Percentiles rank a stretch among this genome's conserved stretches.
Conservation (phyloP, 2,113 vertebrate genomes). For the Stegostoma tigrinum region DNA sequence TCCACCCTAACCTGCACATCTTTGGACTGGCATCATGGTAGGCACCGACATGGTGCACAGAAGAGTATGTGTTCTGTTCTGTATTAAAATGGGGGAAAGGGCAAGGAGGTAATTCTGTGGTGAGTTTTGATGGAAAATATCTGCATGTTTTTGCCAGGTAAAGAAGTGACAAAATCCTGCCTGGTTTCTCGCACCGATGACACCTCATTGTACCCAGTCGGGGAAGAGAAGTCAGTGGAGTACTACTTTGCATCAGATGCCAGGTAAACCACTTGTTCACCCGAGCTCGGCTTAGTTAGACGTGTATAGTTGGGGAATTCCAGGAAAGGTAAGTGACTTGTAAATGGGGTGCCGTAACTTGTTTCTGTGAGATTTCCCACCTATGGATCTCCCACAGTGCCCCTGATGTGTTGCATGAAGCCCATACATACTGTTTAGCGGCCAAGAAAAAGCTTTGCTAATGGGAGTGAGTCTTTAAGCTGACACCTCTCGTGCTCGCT, state of each 20-base stretch:
- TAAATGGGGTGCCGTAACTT: background rate
- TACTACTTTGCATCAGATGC: constrained; percentile 38
- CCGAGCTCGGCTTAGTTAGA: background rate
- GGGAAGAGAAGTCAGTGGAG: constrained; percentile 35
- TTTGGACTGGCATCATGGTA: no score
- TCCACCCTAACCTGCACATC: no score
- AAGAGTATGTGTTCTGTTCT: no score
- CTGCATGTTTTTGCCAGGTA: constrained; percentile 12
- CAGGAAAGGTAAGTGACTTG: background rate
- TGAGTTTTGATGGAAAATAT: background rate
- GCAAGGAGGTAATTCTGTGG: background rate
- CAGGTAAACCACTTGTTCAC: background rate
- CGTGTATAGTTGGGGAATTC: background rate
- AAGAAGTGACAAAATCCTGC: constrained; percentile 11
- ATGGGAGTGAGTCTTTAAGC: background rate
- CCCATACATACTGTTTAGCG: background rate
- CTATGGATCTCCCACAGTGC: background rate
- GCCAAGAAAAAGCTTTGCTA: background rate
- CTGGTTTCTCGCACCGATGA: background rate
- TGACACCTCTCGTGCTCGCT: background rate
- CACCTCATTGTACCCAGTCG: constrained; percentile 34
- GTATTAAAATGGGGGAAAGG: background rate
- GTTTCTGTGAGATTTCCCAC: background rate
- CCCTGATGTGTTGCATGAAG: background rate
- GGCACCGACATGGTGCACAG: no score